Percentiles rank a stretch among this genome's conserved stretches.
These are phyloP conservation scores for Himalopsyche japonica DNA, from an alignment of 2,888 invertebrate species.

Conservation along the genomic window DNA sequence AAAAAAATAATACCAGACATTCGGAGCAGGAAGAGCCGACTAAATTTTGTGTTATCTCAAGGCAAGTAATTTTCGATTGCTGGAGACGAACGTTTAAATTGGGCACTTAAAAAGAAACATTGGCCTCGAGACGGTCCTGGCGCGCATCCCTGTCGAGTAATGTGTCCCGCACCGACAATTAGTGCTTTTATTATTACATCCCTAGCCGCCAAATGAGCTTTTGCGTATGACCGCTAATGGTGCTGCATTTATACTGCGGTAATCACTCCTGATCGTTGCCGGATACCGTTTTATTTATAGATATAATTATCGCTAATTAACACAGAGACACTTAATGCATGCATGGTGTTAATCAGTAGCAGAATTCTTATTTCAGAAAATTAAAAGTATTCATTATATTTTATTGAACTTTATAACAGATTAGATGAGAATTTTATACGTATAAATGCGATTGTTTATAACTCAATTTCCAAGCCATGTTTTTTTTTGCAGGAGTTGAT, in stretches of 20 bases:
- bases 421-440: no score
- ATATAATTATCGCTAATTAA: no score
- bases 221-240: conserved; percentile 19
- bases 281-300: neutral
- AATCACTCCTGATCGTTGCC: conserved; percentile 3
- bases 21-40: neutral
- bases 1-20: no score
- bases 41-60: neutral
- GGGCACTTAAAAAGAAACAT: neutral
- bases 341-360: no score
- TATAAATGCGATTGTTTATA: no score
- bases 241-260: conserved; percentile 10
- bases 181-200: conserved; percentile 26
- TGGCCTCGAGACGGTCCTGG: neutral
- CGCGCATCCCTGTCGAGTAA: neutral
- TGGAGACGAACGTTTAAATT: neutral
- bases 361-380: no score
- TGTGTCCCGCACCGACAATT: conserved; percentile 16
- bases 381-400: no score
- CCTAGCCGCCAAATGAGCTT: conserved; percentile 10
- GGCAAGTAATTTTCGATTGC: neutral
- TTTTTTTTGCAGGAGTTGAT: no score
- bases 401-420: no score
- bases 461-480: no score
- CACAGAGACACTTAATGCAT: no score